Base-by-base conservation (phyloP, 1,140 invertebrate species). In the Thaumatotibia leucotreta region DNA sequence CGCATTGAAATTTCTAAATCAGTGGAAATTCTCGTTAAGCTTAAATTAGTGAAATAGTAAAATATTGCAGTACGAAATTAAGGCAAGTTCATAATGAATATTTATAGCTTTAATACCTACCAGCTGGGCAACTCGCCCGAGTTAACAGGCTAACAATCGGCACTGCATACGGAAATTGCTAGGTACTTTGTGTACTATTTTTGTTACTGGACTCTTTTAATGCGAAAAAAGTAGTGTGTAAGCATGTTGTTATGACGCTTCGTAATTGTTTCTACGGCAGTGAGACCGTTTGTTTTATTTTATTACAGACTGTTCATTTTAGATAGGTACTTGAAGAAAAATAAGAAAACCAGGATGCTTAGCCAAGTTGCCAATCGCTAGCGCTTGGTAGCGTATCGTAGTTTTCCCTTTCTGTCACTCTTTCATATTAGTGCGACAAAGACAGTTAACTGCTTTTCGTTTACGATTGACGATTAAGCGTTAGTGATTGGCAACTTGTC, bases 21-120 rank as follows among this genome's bases (percentile, higher is more conserved):
- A 62, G 52, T 31, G 61, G 27, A 20, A 62, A 63, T 68, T 64
- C 72, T 67, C 63, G 75, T 79, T 81, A 79, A 80, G 76, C 69
- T 80, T 72, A 80, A 87, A 84, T 84, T 86, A 82, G 75, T 78
- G 74, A 77, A 85, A 83, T 83, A 86, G 77, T 83, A 82, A 87
- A 83, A 81, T 81, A 88, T 75, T 82, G 77, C 74, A 79, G 73
- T 83, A 79, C 73, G 75, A 80, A 84, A 86, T 89, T 87, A 87
- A 86, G 49, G 81, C 79, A 83, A 88, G 81, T 85, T 89, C 80
- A 84, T 87, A 89, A 89, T 87, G 84, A 85, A 88, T 88, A 88
- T 89, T 89, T 89, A 89, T 87, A 67, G 84, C 66, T 87, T 89
- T 89, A 89, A 89, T 89, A 88, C 81, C 69, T 68, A 73, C 77